These are phyloP conservation scores for Lottia scabra DNA, from an alignment of 2,888 invertebrate genomes.

Conservation along the genomic window DNA sequence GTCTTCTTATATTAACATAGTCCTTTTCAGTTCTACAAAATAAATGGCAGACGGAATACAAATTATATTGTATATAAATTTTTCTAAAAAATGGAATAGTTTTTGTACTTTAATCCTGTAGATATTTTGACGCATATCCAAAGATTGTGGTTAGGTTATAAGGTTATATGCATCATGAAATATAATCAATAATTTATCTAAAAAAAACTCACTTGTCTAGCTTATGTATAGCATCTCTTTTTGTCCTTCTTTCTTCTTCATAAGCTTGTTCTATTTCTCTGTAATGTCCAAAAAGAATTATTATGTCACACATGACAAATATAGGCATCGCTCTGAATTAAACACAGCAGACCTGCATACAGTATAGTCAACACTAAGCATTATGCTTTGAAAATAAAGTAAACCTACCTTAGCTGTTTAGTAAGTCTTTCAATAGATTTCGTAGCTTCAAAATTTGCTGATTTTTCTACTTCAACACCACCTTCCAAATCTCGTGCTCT, in stretches of 20 bases:
- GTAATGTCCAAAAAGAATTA: slow-evolving; percentile 4
- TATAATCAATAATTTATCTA: too few species aligned
- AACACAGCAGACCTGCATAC: too few species aligned
- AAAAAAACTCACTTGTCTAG: slow-evolving; percentile 54
- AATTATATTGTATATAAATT: too few species aligned
- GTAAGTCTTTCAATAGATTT: slow-evolving; percentile 59
- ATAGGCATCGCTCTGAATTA: too few species aligned
- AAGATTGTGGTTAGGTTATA: too few species aligned
- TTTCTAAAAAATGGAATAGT: too few species aligned
- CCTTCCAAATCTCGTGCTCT: slow-evolving; percentile 63
- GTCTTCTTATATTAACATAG: slow-evolving; percentile 49
- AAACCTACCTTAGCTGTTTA: slow-evolving; percentile 56
- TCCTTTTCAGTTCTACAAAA: slow-evolving; percentile 62
- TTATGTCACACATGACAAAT: too few species aligned
- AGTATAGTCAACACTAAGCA: too few species aligned
- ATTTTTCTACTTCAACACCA: slow-evolving; percentile 62
- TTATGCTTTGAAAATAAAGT: too few species aligned
- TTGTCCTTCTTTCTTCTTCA: slow-evolving; percentile 58
- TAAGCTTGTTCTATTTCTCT: slow-evolving; percentile 63
- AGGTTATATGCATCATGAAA: too few species aligned
- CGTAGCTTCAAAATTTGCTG: slow-evolving; percentile 58
- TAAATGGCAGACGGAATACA: background rate
- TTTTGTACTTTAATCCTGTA: too few species aligned
- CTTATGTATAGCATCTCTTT: slow-evolving; percentile 50
- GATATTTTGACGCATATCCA: too few species aligned